phyloP scores from a whole-genome alignment of 2,113 vertebrate species.

The Rhabdornis inornatus region DNA sequence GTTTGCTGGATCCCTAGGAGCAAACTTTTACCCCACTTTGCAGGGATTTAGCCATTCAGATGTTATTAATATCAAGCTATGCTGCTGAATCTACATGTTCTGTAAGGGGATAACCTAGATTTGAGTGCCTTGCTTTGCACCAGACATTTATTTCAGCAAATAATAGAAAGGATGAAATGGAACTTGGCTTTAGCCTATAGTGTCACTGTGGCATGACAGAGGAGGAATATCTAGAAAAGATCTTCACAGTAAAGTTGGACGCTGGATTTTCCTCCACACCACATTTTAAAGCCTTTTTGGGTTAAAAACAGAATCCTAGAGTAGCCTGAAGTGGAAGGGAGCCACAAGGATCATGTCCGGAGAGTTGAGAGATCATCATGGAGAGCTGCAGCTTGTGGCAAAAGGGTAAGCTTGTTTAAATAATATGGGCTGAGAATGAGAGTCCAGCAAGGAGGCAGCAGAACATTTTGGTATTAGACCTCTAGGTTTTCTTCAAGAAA shows the following conservation, averaged over 20 bases:
- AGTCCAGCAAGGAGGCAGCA: not conserved
- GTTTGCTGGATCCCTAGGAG: constrained; percentile 21
- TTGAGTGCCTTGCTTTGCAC: not conserved
- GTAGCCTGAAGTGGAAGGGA: not conserved
- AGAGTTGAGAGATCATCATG: not conserved
- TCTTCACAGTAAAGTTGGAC: not conserved
- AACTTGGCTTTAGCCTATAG: not conserved
- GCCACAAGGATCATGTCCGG: no score
- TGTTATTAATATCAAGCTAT: constrained; percentile 29
- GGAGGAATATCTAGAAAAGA: not conserved
- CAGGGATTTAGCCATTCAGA: constrained; percentile 10
- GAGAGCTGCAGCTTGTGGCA: not conserved
- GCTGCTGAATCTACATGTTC: constrained; percentile 37
- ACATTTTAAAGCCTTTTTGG: not conserved
- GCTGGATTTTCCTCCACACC: not conserved
- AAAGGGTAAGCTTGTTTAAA: not conserved
- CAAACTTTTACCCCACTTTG: constrained; percentile 48
- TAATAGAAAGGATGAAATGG: not conserved
- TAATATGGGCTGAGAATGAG: not conserved
- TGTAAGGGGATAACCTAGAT: constrained; percentile 40
- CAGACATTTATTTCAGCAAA: not conserved
- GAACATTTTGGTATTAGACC: not conserved
- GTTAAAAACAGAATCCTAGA: not conserved
- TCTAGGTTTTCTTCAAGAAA: not conserved
- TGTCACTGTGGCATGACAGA: not conserved